Evolutionary conservation across 2,113 vertebrate genomes (phyloP).

Genomic region (Solea solea): DNA sequence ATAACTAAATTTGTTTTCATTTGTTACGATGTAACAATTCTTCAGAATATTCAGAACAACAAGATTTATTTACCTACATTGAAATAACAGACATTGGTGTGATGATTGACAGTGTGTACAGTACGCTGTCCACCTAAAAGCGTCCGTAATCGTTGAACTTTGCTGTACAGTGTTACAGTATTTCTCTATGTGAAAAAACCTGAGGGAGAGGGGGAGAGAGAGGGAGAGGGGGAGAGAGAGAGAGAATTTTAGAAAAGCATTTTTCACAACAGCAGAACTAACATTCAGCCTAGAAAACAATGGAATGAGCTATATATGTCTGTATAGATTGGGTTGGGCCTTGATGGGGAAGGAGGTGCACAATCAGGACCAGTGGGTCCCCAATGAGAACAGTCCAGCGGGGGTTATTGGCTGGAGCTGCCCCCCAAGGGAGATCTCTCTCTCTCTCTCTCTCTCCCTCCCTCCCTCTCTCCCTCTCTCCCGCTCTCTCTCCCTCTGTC

Average conservation of each 20-base stretch:
- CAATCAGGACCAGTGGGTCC: conserved; percentile 64
- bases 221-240: conserved; percentile 10
- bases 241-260: conserved; percentile 48
- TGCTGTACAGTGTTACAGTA: conserved; percentile 29
- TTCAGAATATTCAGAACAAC: too few relatives aligned
- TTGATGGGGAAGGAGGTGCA: conserved; percentile 69
- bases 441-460: conserved; percentile 22
- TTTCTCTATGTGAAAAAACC: conserved; percentile 44
- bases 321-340: conserved; percentile 60
- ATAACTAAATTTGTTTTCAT: too few relatives aligned
- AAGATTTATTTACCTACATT: too few relatives aligned
- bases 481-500: conserved; percentile 11
- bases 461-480: conserved; percentile 12
- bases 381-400: conserved; percentile 66
- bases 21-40: too few relatives aligned
- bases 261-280: conserved; percentile 58
- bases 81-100: neutral
- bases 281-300: conserved; percentile 60
- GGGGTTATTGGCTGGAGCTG: conserved; percentile 65
- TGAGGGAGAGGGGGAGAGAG: neutral
- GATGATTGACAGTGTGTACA: neutral
- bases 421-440: conserved; percentile 48
- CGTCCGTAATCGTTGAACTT: conserved; percentile 30
- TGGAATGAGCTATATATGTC: conserved; percentile 57
- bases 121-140: conserved; percentile 1